Evolutionary conservation across 2,113 vertebrate species (phyloP).

Genomic region (Eublepharis macularius): DNA sequence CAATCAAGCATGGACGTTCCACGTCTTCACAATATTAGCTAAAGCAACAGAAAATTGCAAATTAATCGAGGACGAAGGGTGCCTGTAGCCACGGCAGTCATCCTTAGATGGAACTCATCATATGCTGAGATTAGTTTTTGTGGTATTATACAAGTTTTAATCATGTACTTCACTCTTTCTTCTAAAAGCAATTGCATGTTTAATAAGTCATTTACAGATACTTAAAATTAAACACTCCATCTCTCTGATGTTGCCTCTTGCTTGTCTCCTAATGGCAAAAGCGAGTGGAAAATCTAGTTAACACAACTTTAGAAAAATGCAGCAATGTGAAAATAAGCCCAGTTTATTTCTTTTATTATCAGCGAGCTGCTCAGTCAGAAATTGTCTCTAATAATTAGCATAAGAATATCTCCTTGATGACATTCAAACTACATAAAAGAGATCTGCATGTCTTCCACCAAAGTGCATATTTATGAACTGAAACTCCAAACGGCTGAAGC

Average conservation of each 20-base stretch:
- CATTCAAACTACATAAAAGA: conserved; percentile 72
- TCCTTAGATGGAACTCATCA: background rate
- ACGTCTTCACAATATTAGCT: background rate
- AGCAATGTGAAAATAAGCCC: conserved; percentile 46
- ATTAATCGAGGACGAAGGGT: background rate
- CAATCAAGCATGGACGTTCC: background rate
- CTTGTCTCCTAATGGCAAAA: conserved; percentile 24
- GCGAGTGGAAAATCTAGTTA: conserved; percentile 48
- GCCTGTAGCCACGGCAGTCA: background rate
- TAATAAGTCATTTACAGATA: background rate
- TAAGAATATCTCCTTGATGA: conserved; percentile 76
- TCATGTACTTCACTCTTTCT: background rate
- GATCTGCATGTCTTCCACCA: conserved; percentile 65
- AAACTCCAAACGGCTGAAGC: conserved; percentile 47
- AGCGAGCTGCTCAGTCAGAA: conserved; percentile 63
- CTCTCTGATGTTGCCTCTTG: background rate
- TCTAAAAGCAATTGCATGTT: background rate
- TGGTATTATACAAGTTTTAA: background rate
- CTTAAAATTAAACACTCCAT: background rate
- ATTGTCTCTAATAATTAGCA: conserved; percentile 74
- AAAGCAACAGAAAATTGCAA: background rate
- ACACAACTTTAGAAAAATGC: conserved; percentile 47
- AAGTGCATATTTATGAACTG: conserved; percentile 74
- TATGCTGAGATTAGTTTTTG: background rate
- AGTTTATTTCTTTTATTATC: conserved; percentile 42